Percentiles rank a stretch among this genome's conserved stretches.
These are phyloP conservation scores for Ia io DNA, from an alignment of 2,113 vertebrate species.

Conservation along the genomic window DNA sequence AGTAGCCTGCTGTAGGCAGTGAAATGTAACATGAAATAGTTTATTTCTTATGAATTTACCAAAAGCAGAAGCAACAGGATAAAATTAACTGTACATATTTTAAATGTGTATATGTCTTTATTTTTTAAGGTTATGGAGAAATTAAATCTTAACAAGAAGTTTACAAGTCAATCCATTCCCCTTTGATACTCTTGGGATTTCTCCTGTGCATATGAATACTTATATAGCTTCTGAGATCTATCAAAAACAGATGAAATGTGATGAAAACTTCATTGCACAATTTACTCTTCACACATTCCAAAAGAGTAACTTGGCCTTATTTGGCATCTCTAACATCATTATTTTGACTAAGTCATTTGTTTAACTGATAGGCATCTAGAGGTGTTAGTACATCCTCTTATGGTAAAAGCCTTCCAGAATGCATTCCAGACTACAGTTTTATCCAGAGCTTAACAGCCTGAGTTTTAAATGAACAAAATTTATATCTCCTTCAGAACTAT, in stretches of 20 bases:
- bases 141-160: neutral
- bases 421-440: slow-evolving; percentile 32
- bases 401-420: slow-evolving; percentile 37
- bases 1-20: neutral
- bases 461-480: slow-evolving; percentile 58
- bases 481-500: slow-evolving; percentile 17
- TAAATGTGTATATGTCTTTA: neutral
- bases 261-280: slow-evolving; percentile 24
- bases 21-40: neutral
- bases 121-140: slow-evolving; percentile 22
- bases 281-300: slow-evolving; percentile 46
- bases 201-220: neutral
- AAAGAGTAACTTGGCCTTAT: slow-evolving; percentile 50
- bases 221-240: neutral
- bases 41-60: slow-evolving; percentile 35
- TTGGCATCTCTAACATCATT: slow-evolving; percentile 46
- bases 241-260: slow-evolving; percentile 47
- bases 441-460: slow-evolving; percentile 54
- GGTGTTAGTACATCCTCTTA: slow-evolving; percentile 29
- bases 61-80: neutral
- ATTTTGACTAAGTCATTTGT: slow-evolving; percentile 59
- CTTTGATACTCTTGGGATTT: neutral
- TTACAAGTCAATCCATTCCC: neutral
- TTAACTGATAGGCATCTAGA: slow-evolving; percentile 44
- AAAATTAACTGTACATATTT: neutral